Base-by-base conservation (phyloP, 2,113 vertebrate species). In the Xenopus borealis region DNA sequence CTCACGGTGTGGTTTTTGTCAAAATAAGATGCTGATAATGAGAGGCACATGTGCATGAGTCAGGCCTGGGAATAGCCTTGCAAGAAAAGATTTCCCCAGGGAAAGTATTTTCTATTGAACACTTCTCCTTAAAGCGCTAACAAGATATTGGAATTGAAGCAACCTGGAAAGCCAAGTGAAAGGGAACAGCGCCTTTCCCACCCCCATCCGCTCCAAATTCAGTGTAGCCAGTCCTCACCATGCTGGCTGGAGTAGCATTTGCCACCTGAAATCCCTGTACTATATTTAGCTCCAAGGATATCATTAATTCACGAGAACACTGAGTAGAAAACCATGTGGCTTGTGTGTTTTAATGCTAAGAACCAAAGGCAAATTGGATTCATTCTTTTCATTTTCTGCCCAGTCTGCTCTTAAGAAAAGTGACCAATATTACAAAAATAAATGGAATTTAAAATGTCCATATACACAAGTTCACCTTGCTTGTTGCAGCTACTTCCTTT, bases 21-120 rank as follows among this genome's bases (percentile, higher is more conserved):
- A 59, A 4, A 0, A 0, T 10, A 47, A 19, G 57, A 0, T 0
- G 12, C 58, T 10, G 16, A 7, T 59, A 45, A 12, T 69, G 7
- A 20, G 27, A 73, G 70, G 12, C 70, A 59, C 72, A 68, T 72
- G 58, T 77, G 78, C 81, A 66, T 72, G 59, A 57, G 17, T 46
- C 40, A 17, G 53, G 14, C 50, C 40, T 47, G 65, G 69, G 63
- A 75, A 72, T 47, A 72, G 50, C 2, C 11, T 66, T 70, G 16
- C 53, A 30, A 72, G 0, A 14, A 10, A 19, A 69, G 23, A n/a
- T 55, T 50, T 62, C 20, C n/a, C 18, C 0, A 19, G 63, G 69
- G 67, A 23, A 52, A 27, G 30, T 9, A 20, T 20, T 64, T 71
- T 33, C 65, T 23, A 55, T 61, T 69, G 69, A 75, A 45, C 69